phyloP scores from a whole-genome alignment of 2,797 vertebrate species.

The Rhyacichthys aspro region DNA sequence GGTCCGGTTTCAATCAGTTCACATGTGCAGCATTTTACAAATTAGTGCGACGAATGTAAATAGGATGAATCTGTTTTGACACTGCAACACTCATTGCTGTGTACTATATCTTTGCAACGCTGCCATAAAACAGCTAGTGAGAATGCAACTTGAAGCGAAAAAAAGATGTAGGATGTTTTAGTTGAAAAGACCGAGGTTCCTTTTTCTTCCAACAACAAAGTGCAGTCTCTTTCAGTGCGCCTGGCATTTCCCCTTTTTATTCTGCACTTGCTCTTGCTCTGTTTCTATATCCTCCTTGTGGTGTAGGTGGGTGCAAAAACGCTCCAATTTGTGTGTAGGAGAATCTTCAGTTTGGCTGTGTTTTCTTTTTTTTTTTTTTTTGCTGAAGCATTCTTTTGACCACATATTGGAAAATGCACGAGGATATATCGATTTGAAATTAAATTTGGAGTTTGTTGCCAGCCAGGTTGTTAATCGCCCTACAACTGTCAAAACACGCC shows the following conservation, averaged over 20 bases:
- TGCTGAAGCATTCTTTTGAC: constrained; percentile 2
- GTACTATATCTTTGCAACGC: too few relatives aligned
- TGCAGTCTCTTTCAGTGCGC: constrained; percentile 4
- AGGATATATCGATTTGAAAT: too few relatives aligned
- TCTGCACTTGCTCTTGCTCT: constrained; percentile 13
- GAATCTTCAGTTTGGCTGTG: constrained; percentile 17
- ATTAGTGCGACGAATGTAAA: too few relatives aligned
- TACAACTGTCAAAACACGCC: not conserved
- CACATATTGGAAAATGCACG: not conserved
- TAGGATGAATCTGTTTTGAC: too few relatives aligned
- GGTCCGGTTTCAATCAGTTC: too few relatives aligned
- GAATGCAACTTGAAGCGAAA: not conserved
- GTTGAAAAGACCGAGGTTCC: constrained; percentile 2
- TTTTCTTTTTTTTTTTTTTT: constrained; percentile 12
- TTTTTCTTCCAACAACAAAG: constrained; percentile 10
- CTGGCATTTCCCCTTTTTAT: constrained; percentile 3
- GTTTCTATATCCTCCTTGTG: constrained; percentile 18
- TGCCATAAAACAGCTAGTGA: not conserved
- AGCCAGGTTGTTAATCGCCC: not conserved
- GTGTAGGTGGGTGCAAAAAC: constrained; percentile 20
- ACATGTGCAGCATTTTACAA: too few relatives aligned
- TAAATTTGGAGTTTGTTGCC: too few relatives aligned
- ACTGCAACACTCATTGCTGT: too few relatives aligned
- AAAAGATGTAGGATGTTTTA: constrained; percentile 3
- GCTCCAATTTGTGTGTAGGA: constrained; percentile 11